Conservation (phyloP, 1,140 invertebrate genomes). For the Heliconius melpomene region DNA sequence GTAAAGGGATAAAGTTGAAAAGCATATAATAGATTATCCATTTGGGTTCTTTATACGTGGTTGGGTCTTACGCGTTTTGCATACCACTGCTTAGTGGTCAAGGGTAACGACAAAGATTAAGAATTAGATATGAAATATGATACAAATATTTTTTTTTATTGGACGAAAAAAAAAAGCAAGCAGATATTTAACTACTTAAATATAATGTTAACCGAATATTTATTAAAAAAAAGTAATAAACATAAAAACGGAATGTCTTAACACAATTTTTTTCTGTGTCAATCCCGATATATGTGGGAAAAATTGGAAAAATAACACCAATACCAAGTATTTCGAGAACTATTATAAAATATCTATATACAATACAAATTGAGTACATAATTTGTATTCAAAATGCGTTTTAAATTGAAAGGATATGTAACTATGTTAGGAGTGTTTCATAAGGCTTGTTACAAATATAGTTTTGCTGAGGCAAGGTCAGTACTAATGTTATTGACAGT, state of each 20-base stretch:
- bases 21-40: background rate
- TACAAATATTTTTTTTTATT: too few species aligned
- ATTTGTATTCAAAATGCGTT: conserved; percentile 13
- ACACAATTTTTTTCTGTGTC: background rate
- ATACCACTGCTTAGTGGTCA: conserved; percentile 34
- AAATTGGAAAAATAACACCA: background rate
- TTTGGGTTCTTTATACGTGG: conserved; percentile 1
- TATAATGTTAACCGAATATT: too few species aligned
- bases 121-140: conserved; percentile 2
- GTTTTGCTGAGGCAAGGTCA: background rate
- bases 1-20: background rate
- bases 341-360: background rate
- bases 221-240: background rate
- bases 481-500: background rate
- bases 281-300: background rate
- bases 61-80: conserved; percentile 16
- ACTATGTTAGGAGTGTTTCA: conserved; percentile 13
- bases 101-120: conserved; percentile 30
- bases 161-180: too few species aligned
- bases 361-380: background rate
- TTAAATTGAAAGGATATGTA: conserved; percentile 15
- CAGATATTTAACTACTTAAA: background rate
- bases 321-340: background rate
- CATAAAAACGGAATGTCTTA: background rate
- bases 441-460: background rate